Evolutionary conservation across 1,140 invertebrate genomes (phyloP).

Genomic region (Macrosteles quadrilineatus): DNA sequence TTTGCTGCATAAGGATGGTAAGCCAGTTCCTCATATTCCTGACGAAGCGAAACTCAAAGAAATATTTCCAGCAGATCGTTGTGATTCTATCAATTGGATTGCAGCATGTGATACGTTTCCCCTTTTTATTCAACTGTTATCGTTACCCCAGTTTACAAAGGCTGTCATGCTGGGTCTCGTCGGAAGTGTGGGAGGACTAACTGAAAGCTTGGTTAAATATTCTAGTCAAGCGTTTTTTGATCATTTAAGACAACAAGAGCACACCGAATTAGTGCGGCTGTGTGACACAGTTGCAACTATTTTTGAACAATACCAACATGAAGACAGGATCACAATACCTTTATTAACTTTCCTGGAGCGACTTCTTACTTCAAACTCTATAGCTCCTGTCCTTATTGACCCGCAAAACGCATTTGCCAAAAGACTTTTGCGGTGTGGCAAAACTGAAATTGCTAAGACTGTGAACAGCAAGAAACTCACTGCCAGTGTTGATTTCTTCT

Average conservation of each 20-base stretch:
- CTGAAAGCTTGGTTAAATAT: constrained; percentile 86
- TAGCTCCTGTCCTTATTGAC: constrained; percentile 67
- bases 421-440: constrained; percentile 69
- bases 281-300: constrained; percentile 67
- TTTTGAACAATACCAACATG: constrained; percentile 71
- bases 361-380: constrained; percentile 70
- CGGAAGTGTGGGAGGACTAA: constrained; percentile 85
- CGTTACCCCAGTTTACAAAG: constrained; percentile 67
- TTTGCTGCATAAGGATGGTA: constrained; percentile 65
- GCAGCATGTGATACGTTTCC: constrained; percentile 78
- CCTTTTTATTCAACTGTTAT: constrained; percentile 74
- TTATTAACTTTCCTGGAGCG: constrained; percentile 83
- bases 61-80: constrained; percentile 69
- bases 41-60: constrained; percentile 64
- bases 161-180: constrained; percentile 76
- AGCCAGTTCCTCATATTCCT: constrained; percentile 69
- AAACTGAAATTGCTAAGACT: constrained; percentile 69
- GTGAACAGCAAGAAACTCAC: constrained; percentile 78
- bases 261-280: constrained; percentile 57
- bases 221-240: constrained; percentile 70
- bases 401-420: constrained; percentile 63
- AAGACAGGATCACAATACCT: constrained; percentile 78
- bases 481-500: constrained; percentile 74
- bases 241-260: constrained; percentile 61
- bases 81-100: constrained; percentile 63